phyloP scores from a whole-genome alignment of 2,888 invertebrate species.

The Epinotia bilunana region DNA sequence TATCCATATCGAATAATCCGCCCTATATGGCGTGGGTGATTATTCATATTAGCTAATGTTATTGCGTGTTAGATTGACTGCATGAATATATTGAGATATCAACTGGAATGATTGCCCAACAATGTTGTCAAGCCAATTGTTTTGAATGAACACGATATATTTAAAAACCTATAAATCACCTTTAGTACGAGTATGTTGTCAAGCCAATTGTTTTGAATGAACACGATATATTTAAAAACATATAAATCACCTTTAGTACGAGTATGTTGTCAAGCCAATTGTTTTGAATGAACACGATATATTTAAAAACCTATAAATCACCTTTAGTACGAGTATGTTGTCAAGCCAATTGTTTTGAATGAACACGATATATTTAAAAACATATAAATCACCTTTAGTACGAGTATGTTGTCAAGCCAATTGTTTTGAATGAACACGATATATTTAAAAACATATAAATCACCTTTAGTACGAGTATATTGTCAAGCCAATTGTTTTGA shows the following conservation, averaged over 20 bases:
- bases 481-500: not conserved
- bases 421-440: not conserved
- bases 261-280: too few species aligned
- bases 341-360: not conserved
- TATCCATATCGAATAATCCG: constrained; percentile 9
- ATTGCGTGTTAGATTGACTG: constrained; percentile 11
- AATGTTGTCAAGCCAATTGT: not conserved
- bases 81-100: constrained; percentile 23
- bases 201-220: not conserved
- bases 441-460: too few species aligned
- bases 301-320: too few species aligned
- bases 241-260: too few species aligned
- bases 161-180: too few species aligned
- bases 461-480: too few species aligned
- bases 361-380: too few species aligned
- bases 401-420: too few species aligned
- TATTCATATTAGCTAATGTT: constrained; percentile 4
- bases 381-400: too few species aligned
- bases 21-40: constrained; percentile 4
- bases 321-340: too few species aligned
- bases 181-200: too few species aligned
- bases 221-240: too few species aligned
- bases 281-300: not conserved
- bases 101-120: constrained; percentile 16
- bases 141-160: not conserved